Evolutionary conservation across 2,888 invertebrate species (phyloP), one percentile per base, ranked within the genome.

Genomic region (Lithophane socia): DNA sequence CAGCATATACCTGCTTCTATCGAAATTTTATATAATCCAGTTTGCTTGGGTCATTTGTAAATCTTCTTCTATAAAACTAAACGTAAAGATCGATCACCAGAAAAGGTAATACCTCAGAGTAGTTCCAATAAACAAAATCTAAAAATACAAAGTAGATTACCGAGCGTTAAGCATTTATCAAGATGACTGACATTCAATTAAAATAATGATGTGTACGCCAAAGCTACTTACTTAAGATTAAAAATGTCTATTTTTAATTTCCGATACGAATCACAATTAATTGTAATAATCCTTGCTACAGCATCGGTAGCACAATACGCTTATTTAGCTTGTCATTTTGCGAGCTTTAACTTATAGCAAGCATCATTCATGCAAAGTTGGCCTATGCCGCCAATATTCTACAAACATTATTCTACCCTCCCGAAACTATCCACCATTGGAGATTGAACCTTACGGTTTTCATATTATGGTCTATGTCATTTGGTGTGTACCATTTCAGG

Each of bases 301-400:
- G 73, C 84, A 89, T 91, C 94, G 86, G 94, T 94, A 94, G 94
- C 93, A 89, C 89, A 91, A 89, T 91, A 86, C 74, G 83, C 91
- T 91, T 91, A 91, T 91, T 92, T 91, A 90, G 85, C 90, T 90
- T 93, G 94, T 93, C 94, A 92, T 90, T 93, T 93, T 92, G 91
- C 90, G 85, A 90, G 90, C 87, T 89, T 86, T 91, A 91, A 94
- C 87, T 90, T 94, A 94, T 93, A 90, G 86, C 90, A 81, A 81
- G 82, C 92, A 94, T 93, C 94, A 93, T 90, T 94, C 93, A 93
- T 90, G 87, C 86, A 83, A 84, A 86, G 86, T 87, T 89, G 84
- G 87, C 83, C 87, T 86, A 87, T 86, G 82, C 91, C 89, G 89
- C 89, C 87, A 87, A 87, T 89, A 82, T 79, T 73, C 67, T 42